Evolutionary conservation across 2,113 vertebrate genomes (phyloP).

Genomic region (Neopipo cinnamomea): DNA sequence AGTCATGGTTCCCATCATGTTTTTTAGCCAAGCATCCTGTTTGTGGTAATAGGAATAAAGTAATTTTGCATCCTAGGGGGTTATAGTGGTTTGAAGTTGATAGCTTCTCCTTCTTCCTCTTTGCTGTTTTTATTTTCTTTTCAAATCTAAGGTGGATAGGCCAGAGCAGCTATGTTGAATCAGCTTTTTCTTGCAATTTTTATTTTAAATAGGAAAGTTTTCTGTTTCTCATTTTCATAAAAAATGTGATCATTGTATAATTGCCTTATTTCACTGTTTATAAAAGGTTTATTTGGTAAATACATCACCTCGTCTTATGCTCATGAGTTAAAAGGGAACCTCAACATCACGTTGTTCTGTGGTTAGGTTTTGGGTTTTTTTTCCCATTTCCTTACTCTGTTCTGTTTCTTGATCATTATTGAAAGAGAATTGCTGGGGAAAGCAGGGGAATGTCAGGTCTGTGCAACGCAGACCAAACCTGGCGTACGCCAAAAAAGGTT

Average conservation of each 20-base stretch:
- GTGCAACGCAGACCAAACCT: neutral
- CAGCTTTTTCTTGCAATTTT: neutral
- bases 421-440: neutral
- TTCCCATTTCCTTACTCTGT: fast-evolving
- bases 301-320: neutral
- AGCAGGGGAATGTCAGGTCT: neutral
- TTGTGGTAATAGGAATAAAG: neutral
- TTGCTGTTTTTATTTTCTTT: neutral
- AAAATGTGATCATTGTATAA: neutral
- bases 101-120: neutral
- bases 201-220: neutral
- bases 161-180: neutral
- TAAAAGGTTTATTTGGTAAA: neutral
- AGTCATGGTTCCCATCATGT: neutral
- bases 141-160: neutral
- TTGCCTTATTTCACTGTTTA: neutral
- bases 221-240: neutral
- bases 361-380: neutral
- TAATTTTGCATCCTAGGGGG: neutral
- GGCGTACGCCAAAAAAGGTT: neutral
- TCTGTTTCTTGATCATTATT: neutral
- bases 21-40: neutral
- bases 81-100: neutral
- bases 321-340: neutral
- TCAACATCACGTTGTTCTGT: neutral